phyloP scores from a whole-genome alignment of 1,140 invertebrate genomes.

The Scaptomyza pallida region DNA sequence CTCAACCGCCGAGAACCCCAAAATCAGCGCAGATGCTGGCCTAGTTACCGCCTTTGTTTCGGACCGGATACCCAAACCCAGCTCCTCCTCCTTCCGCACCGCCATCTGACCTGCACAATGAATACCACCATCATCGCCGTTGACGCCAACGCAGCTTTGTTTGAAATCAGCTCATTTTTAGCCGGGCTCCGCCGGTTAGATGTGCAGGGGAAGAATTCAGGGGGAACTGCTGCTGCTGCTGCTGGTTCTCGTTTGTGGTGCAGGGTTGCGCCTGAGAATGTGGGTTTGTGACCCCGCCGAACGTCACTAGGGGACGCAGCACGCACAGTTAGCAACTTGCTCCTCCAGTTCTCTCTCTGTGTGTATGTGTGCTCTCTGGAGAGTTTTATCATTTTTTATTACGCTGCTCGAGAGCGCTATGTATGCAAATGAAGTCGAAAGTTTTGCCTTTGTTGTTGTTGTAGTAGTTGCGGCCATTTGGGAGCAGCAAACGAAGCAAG shows the following conservation, averaged over 20 bases:
- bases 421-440: constrained; percentile 82
- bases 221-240: constrained; percentile 32
- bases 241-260: constrained; percentile 59
- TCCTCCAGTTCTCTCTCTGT: not conserved
- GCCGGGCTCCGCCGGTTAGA: constrained; percentile 34
- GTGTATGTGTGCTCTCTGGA: constrained; percentile 46
- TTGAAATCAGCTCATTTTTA: constrained; percentile 78
- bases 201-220: constrained; percentile 44
- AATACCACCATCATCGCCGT: constrained; percentile 41
- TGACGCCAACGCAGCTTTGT: constrained; percentile 56
- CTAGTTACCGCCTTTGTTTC: constrained; percentile 76
- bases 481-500: constrained; percentile 18
- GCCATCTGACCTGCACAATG: constrained; percentile 53
- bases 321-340: constrained; percentile 60
- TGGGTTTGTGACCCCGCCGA: constrained; percentile 49
- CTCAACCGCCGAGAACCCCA: not conserved
- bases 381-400: constrained; percentile 83
- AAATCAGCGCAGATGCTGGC: constrained; percentile 73
- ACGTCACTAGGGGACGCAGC: constrained; percentile 53
- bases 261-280: not conserved
- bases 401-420: constrained; percentile 81
- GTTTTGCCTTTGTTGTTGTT: constrained; percentile 75
- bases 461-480: constrained; percentile 62
- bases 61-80: constrained; percentile 51
- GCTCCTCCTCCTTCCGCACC: constrained; percentile 1